phyloP scores from a whole-genome alignment of 1,140 invertebrate genomes.

The Plectrocnemia conspersa region DNA sequence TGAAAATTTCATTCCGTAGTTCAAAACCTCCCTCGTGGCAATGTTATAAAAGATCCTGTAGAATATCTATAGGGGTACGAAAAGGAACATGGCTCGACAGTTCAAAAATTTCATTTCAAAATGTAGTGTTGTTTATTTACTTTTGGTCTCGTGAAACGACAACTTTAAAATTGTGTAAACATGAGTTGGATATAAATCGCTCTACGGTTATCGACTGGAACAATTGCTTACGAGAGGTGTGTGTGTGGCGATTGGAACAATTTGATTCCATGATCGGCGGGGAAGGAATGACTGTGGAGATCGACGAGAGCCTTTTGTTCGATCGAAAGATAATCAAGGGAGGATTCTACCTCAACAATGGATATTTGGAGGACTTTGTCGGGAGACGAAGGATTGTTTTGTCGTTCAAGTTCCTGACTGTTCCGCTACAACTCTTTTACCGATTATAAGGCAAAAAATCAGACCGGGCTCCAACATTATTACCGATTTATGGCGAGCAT shows the following conservation, averaged over 20 bases:
- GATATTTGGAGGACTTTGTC: not conserved
- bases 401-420: not conserved
- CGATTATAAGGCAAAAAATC: not conserved
- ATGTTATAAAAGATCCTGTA: not conserved
- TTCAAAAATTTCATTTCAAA: not conserved
- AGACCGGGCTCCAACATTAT: not conserved
- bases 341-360: not conserved
- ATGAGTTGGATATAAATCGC: not conserved
- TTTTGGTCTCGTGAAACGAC: constrained; percentile 3
- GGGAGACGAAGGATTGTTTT: constrained; percentile 1
- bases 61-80: not conserved
- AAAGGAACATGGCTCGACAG: not conserved
- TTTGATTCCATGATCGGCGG: not conserved
- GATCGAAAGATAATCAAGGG: not conserved
- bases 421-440: not conserved
- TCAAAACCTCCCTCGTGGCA: not conserved
- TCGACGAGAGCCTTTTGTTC: not conserved
- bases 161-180: not conserved
- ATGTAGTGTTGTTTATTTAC: not conserved
- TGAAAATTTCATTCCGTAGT: too few species aligned
- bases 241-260: not conserved
- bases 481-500: too few species aligned
- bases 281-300: not conserved
- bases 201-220: constrained; percentile 1
- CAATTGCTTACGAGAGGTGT: not conserved